Percentiles rank a stretch among this genome's conserved stretches.
phyloP scores from a whole-genome alignment of 2,888 invertebrate species.

The Uloborus plumipes region DNA sequence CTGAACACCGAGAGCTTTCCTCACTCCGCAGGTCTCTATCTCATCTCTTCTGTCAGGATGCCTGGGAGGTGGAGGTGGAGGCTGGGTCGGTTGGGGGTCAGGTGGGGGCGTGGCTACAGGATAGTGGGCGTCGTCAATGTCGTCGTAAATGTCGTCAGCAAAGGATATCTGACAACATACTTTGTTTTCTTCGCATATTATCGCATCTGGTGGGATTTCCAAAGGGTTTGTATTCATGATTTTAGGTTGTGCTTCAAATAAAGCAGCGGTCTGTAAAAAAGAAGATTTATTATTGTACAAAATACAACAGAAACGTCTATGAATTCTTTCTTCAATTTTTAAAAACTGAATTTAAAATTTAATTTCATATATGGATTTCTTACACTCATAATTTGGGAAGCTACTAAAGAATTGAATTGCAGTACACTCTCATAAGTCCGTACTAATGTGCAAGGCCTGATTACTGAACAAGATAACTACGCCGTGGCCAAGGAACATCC shows the following conservation, averaged over 20 bases:
- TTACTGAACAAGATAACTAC: too few relatives aligned
- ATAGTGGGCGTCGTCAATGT: constrained; percentile 18
- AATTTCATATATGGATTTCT: too few relatives aligned
- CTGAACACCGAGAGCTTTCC: constrained; percentile 89
- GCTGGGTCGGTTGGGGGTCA: background rate
- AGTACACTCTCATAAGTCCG: too few relatives aligned
- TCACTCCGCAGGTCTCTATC: constrained; percentile 78
- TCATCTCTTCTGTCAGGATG: background rate
- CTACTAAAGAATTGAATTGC: too few relatives aligned
- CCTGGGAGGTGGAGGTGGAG: constrained; percentile 7
- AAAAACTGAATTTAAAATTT: too few relatives aligned
- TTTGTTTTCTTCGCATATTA: constrained; percentile 27
- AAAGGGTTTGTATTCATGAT: background rate
- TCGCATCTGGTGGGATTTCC: background rate
- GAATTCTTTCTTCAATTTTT: too few relatives aligned
- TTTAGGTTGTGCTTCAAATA: constrained; percentile 10
- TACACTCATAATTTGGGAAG: too few relatives aligned
- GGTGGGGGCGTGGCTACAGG: constrained; percentile 45
- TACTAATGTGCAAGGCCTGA: too few relatives aligned
- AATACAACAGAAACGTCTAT: too few relatives aligned
- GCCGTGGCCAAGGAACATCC: too few relatives aligned
- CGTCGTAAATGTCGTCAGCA: background rate
- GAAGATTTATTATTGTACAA: too few relatives aligned
- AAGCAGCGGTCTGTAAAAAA: constrained; percentile 15
- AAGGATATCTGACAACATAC: constrained; percentile 41